Conservation (phyloP, 2,797 vertebrate species). For the Rachycentron canadum region DNA sequence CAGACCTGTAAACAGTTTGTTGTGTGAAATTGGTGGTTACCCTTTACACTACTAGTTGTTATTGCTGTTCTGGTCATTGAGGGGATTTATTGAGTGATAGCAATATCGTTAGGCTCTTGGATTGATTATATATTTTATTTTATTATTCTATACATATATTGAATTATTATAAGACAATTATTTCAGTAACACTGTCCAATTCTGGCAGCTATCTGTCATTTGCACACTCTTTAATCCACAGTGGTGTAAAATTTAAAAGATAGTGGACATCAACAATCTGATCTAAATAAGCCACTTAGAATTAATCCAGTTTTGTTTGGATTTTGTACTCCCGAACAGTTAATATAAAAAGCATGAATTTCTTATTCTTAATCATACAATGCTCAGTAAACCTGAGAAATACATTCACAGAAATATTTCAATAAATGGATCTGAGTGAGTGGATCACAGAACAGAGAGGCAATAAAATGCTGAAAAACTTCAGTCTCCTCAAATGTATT, state of each 20-base stretch:
- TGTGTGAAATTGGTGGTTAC: background rate
- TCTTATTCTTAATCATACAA: background rate
- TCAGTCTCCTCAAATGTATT: slow-evolving; percentile 38
- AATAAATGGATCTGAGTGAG: slow-evolving; percentile 32
- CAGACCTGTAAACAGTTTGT: no score
- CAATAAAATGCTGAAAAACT: slow-evolving; percentile 30
- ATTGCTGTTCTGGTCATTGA: background rate
- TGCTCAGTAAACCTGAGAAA: slow-evolving; percentile 24
- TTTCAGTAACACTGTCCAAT: background rate
- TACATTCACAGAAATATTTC: slow-evolving; percentile 12
- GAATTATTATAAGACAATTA: background rate
- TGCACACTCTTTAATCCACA: no score
- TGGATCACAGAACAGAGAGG: slow-evolving; percentile 31
- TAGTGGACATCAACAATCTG: no score
- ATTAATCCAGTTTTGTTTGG: background rate
- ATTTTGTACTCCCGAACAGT: background rate
- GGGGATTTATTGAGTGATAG: no score
- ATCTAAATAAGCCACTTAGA: background rate
- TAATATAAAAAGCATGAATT: background rate
- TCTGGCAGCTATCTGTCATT: background rate
- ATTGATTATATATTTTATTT: no score
- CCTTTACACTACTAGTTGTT: background rate
- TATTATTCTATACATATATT: no score
- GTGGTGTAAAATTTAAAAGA: no score
- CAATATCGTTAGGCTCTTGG: no score